Evolutionary conservation across 2,797 vertebrate species (phyloP), one percentile per base, ranked within the genome.

Genomic region (Anableps anableps): DNA sequence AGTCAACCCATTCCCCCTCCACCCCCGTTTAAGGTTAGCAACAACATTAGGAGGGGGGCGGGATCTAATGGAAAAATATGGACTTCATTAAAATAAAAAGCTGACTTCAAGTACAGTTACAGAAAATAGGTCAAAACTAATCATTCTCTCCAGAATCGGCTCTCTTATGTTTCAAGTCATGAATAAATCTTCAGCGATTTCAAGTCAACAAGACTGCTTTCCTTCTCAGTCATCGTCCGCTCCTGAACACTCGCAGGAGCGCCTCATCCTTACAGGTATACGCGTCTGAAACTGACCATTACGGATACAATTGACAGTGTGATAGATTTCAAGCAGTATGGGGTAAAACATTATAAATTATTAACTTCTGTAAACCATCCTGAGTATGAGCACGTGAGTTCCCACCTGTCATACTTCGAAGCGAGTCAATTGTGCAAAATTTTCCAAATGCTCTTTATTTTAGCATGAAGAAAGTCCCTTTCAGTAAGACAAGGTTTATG

Each of bases 51-150:
- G 38, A 91, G 72, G 87, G 23, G 86, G 81, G 74, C n/a, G 60
- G 76, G 47, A 88, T 87, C 81, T 92, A 75, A 87, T 94, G 88
- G 84, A 94, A 93, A 93, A 93, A 94, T 89, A 91, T 90, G 89
- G 86, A 91, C 88, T 90, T 85, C 85, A 85, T 87, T 90, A 79
- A 94, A 92, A 93, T 90, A 87, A 88, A 74, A 90, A 91, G 77
- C 86, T 80, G 83, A 93, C 86, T 89, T 95, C 91, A 86, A 90
- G 84, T 90, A 91, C 90, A 92, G 89, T 88, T 41, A 89, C 89
- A 92, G 76, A 83, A 89, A 89, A 91, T 80, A 84, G 85, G 76
- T 90, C 76, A 83, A 87, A 88, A 80, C 78, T 78, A 83, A 78
- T 62, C 71, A 77, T 81, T 86, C 84, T 88, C 75, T 83, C 78